Percentiles rank a stretch among this genome's conserved stretches.
Evolutionary conservation across 2,888 invertebrate genomes (phyloP).

Genomic region (Nezara viridula): DNA sequence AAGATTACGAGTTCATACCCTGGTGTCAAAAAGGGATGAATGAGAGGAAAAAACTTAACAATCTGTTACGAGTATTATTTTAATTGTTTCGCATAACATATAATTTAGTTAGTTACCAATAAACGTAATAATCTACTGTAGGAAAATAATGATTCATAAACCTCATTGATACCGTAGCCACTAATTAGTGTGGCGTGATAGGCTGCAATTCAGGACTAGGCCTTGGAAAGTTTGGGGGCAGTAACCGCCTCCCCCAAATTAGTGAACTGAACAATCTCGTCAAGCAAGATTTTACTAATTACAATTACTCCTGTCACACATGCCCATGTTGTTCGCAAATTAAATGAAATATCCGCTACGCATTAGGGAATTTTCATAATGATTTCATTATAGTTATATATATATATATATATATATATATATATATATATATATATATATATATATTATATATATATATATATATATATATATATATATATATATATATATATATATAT

Average conservation of each 20-base stretch:
- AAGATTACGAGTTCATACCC: too few species aligned
- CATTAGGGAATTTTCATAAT: not conserved
- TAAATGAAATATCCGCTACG: not conserved
- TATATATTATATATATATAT: too few species aligned
- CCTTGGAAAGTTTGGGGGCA: not conserved
- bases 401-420: too few species aligned
- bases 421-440: too few species aligned
- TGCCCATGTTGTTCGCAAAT: not conserved
- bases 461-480: too few species aligned
- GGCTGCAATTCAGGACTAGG: not conserved
- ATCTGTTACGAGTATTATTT: too few species aligned
- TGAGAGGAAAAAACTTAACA: too few species aligned
- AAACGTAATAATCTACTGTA: not conserved
- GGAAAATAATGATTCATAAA: not conserved
- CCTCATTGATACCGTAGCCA: not conserved
- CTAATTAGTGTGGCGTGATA: conserved; percentile 18
- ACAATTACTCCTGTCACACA: not conserved
- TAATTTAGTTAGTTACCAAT: too few species aligned
- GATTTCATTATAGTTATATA: too few species aligned
- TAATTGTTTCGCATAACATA: too few species aligned
- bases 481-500: too few species aligned
- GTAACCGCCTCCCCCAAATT: not conserved
- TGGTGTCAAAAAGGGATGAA: too few species aligned
- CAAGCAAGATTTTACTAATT: not conserved
- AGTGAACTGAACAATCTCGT: not conserved